Percentiles rank a stretch among this genome's conserved stretches.
phyloP scores from a whole-genome alignment of 2,797 vertebrate species.

The Cichlasoma orientale region DNA sequence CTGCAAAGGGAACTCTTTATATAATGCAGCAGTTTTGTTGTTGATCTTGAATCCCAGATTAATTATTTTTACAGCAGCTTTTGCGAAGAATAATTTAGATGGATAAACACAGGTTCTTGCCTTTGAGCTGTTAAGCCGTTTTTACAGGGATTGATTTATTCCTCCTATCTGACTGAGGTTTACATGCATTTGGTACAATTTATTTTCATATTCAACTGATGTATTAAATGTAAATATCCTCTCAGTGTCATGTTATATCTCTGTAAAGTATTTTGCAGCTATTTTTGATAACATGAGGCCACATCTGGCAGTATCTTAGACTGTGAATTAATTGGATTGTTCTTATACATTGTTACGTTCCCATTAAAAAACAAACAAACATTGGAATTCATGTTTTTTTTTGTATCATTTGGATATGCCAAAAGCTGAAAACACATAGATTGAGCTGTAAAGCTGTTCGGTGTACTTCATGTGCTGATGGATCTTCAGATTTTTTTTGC shows the following conservation, averaged over 20 bases:
- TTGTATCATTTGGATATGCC: not conserved
- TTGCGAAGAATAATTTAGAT: not conserved
- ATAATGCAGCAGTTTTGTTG: not conserved
- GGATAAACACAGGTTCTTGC: constrained; percentile 12
- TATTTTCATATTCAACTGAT: constrained; percentile 27
- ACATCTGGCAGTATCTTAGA: constrained; percentile 14
- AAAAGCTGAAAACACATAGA: not conserved
- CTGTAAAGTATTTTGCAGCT: constrained; percentile 55
- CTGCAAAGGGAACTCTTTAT: not conserved
- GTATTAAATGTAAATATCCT: constrained; percentile 17
- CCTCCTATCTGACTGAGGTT: not conserved
- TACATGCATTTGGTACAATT: constrained; percentile 25
- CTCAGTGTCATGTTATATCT: constrained; percentile 36
- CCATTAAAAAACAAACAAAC: constrained; percentile 15
- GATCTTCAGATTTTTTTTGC: not conserved
- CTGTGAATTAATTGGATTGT: not conserved
- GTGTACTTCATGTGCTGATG: not conserved
- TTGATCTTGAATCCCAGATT: not conserved
- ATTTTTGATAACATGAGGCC: constrained; percentile 58
- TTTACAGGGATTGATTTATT: not conserved
- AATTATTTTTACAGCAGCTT: not conserved
- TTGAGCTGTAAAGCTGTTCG: not conserved
- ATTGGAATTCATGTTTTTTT: not conserved
- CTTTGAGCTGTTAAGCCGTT: constrained; percentile 13
- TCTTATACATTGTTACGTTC: constrained; percentile 25